Evolutionary conservation across 2,797 vertebrate species (phyloP), one percentile per base, ranked within the genome.

Genomic region (Spizella passerina): DNA sequence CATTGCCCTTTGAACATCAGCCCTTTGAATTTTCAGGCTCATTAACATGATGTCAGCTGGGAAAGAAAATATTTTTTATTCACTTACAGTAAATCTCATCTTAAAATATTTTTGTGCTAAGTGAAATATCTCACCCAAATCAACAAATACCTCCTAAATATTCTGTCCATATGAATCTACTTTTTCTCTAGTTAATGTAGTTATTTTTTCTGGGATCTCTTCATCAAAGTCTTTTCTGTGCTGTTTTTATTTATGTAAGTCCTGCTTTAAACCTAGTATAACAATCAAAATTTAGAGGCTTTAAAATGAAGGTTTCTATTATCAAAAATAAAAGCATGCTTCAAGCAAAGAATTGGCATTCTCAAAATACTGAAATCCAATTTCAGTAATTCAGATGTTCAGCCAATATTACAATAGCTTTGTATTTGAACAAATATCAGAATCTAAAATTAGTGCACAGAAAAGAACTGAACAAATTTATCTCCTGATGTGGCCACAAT

Each of bases 51-150:
- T 90, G 71, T 70, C 78, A 75, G 23, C 76, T 87, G 64, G 41
- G 57, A 82, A 86, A 84, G n/a, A 85, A 94, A 88, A 80, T 84
- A 59, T 57, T 94, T 94, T 88, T 88, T 86, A 36, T 41, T 89
- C 43, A 55, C 16, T 72, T 38, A 43, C 27, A 72, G 38, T 71
- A 85, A 82, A 92, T 87, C 36, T 87, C 41, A 55, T 71, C 56
- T 59, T 82, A 77, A 93, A 86, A 53, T 82, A 44, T 52, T 91
- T 80, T 60, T 70, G 56, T 83, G 8, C 61, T 65, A 4, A 1
- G 36, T 88, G 32, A 70, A 65, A 41, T 92, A 46, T 39, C 55
- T 83, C 6, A 13, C 52, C 34, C 53, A 77, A 73, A 84, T 77
- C 57, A 88, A 75, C 30, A 76, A 71, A 53, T 77, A 39, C 6